Base-by-base conservation (phyloP, 2,113 vertebrate genomes). In the Holacanthus passer region DNA sequence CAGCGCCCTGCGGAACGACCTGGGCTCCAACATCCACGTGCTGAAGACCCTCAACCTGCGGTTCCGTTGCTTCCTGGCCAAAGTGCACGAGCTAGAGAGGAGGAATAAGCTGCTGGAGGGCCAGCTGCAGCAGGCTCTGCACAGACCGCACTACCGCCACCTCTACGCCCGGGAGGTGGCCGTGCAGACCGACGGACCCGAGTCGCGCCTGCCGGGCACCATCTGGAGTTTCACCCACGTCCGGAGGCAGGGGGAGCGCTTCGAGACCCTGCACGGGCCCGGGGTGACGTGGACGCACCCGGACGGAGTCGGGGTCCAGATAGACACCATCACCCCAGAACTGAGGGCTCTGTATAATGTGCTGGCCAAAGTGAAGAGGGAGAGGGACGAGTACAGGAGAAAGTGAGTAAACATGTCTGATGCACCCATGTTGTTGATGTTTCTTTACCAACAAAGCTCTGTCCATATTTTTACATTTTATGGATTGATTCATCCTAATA, bases 201-300 rank as follows among this genome's bases (percentile, higher is more conserved):
- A 88, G 64, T 92, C 96, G 8, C 91, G 96, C 7, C 92, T 97
- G 81, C 96, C 96, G 35, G 96, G 96, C 31, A 97, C 95, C 88
- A 97, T 97, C 87, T 97, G 97, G 97, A 97, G 95, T 84, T 97
- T 94, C 93, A 97, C 96, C 27, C 96, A 97, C 88, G 94, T 97
- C 80, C 93, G 96, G 90, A 95, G 94, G 79, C 96, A 96, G 2
- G 97, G 97, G 19, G 95, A 95, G 87, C 95, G 95, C 71, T 81
- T 95, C 17, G 96, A 97, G 93, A 97, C 96, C 0, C 77, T 97
- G 64, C 96, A 95, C 58, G 95, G 95, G 19, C 95, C 96, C 70
- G 95, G 96, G 32, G 96, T 97, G 87, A 92, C 95, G 77, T 96
- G 94, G 94, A 92, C 90, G 50, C 94, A 95, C 27, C 96, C 95